These are phyloP conservation scores for Sphinx pinastri DNA, from an alignment of 2,888 invertebrate species.

Conservation along the genomic window DNA sequence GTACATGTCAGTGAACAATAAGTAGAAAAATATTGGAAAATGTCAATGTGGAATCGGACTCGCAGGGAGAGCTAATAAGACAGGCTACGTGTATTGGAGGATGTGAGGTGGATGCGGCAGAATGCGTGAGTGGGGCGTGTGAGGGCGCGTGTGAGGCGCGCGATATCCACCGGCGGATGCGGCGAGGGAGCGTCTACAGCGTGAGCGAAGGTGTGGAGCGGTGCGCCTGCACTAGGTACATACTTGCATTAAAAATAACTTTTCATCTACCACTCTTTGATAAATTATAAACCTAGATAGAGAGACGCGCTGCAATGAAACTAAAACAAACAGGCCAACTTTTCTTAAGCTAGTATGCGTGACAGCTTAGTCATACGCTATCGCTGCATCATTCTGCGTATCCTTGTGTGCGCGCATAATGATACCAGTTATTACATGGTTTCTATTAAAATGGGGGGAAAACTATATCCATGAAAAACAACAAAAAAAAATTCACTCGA, in stretches of 20 bases:
- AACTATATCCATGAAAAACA: too few relatives aligned
- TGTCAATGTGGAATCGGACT: constrained; percentile 23
- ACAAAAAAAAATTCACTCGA: too few relatives aligned
- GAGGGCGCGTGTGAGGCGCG: constrained; percentile 48
- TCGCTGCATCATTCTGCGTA: too few relatives aligned
- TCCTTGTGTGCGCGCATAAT: too few relatives aligned
- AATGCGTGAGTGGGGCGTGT: constrained; percentile 62
- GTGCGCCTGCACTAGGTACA: constrained; percentile 75
- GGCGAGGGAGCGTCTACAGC: constrained; percentile 79
- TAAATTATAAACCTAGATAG: too few relatives aligned
- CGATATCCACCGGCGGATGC: constrained; percentile 69
- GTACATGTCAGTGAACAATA: constrained; percentile 6
- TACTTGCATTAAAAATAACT: neutral
- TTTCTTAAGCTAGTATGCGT: too few relatives aligned
- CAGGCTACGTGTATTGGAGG: constrained; percentile 33
- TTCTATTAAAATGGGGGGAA: too few relatives aligned
- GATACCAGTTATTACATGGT: too few relatives aligned
- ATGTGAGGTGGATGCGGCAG: constrained; percentile 44
- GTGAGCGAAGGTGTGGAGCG: constrained; percentile 81
- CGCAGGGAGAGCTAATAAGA: constrained; percentile 35
- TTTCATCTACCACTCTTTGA: neutral
- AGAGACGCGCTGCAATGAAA: too few relatives aligned
- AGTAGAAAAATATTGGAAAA: constrained; percentile 17
- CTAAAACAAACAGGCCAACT: too few relatives aligned
- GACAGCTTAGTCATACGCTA: too few relatives aligned